Conservation (phyloP, 2,797 vertebrate genomes). For the Salarias fasciatus region DNA sequence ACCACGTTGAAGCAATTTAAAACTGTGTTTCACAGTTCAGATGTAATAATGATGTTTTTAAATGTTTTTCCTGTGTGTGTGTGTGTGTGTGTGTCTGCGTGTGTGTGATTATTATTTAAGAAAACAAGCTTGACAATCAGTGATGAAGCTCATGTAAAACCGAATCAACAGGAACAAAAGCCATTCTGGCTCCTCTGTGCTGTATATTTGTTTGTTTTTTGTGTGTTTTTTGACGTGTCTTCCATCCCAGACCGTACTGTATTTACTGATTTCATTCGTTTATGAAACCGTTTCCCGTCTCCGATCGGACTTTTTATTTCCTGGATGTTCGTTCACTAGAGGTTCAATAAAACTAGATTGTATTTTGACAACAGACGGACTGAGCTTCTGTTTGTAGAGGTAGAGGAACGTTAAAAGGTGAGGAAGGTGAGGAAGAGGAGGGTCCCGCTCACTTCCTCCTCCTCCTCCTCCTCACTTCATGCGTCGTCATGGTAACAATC, state of each 20-base stretch:
- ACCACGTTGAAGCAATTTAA: conserved; percentile 29
- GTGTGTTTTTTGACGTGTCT: conserved; percentile 12
- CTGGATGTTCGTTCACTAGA: conserved; percentile 29
- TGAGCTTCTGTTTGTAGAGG: too few relatives aligned
- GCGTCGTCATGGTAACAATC: conserved; percentile 66
- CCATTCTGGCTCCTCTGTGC: conserved; percentile 36
- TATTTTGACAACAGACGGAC: conserved; percentile 66
- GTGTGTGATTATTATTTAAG: conserved; percentile 26
- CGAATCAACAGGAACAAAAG: conserved; percentile 18
- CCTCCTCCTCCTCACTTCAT: conserved; percentile 33
- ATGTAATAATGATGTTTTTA: conserved; percentile 8
- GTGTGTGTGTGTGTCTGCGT: conserved; percentile 30
- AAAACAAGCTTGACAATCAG: conserved; percentile 59
- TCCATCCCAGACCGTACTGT: conserved; percentile 16
- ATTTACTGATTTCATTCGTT: conserved; percentile 5
- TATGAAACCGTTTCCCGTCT: conserved; percentile 11
- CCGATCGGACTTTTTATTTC: conserved; percentile 20
- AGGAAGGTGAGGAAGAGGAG: too few relatives aligned
- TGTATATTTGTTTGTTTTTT: conserved; percentile 29
- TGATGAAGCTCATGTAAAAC: conserved; percentile 27
- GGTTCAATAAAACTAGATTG: conserved; percentile 76
- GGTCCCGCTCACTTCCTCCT: conserved; percentile 23
- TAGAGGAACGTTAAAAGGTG: too few relatives aligned
- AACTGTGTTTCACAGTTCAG: conserved; percentile 21
- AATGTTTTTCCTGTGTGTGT: conserved; percentile 21